Evolutionary conservation across 2,113 vertebrate genomes (phyloP).

Genomic region (Gymnobelideus leadbeateri): DNA sequence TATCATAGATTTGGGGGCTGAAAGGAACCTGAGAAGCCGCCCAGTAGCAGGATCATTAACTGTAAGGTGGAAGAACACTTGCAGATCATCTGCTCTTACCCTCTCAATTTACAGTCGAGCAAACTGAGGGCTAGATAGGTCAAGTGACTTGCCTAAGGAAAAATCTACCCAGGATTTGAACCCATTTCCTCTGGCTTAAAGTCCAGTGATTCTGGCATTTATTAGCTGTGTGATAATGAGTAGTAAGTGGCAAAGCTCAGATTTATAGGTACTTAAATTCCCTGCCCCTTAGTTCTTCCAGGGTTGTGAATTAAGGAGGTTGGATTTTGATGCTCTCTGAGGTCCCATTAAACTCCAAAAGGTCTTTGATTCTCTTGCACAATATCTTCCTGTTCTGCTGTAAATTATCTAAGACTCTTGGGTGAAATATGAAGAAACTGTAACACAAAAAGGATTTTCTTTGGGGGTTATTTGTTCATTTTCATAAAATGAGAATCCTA

Average conservation of each 20-base stretch:
- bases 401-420: neutral
- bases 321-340: neutral
- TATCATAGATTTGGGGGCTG: neutral
- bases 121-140: neutral
- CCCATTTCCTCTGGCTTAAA: neutral
- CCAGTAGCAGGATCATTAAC: neutral
- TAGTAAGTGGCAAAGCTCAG: neutral
- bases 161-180: neutral
- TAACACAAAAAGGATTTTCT: slow-evolving; percentile 29
- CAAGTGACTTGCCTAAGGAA: neutral
- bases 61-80: neutral
- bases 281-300: neutral
- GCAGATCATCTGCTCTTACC: neutral
- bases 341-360: neutral
- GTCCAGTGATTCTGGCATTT: neutral
- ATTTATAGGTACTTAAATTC: neutral
- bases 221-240: neutral
- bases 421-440: slow-evolving; percentile 25
- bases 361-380: neutral
- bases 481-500: slow-evolving; percentile 38
- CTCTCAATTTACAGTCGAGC: neutral
- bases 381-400: neutral
- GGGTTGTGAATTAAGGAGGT: neutral
- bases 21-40: neutral
- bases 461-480: slow-evolving; percentile 44